Conservation (phyloP, 2,888 invertebrate species). For the Hemicrepidius hirtus region DNA sequence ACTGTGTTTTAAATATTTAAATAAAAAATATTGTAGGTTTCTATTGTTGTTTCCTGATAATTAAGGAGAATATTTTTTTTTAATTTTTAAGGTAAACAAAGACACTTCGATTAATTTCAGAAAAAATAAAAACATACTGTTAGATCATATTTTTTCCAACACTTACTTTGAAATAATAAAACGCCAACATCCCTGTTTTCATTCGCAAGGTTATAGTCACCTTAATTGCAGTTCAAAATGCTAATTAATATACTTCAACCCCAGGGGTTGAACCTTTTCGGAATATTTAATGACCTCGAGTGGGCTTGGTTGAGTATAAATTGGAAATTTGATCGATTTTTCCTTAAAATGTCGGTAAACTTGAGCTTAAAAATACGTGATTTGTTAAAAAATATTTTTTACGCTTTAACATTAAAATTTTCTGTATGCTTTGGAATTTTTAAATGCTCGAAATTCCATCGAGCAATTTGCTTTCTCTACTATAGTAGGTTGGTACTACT, state of each 20-base stretch:
- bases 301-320: constrained; percentile 10
- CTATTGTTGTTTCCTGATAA: too few species aligned
- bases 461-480: constrained; percentile 7
- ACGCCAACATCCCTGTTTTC: constrained; percentile 19
- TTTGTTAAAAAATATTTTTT: background rate
- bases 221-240: constrained; percentile 44
- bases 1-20: too few species aligned
- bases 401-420: background rate
- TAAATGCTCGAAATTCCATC: background rate
- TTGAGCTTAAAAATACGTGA: background rate
- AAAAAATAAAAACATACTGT: constrained; percentile 1
- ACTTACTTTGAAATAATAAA: constrained; percentile 6
- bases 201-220: constrained; percentile 33
- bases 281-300: constrained; percentile 35
- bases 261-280: constrained; percentile 40
- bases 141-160: background rate
- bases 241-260: constrained; percentile 43
- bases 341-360: background rate
- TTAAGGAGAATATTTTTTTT: too few species aligned
- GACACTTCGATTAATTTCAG: background rate
- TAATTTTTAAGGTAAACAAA: background rate
- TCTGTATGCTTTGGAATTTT: background rate
- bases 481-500: constrained; percentile 8
- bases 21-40: too few species aligned
- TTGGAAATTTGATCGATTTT: constrained; percentile 14